phyloP scores from a whole-genome alignment of 2,113 vertebrate species.

The Toxostoma redivivum region DNA sequence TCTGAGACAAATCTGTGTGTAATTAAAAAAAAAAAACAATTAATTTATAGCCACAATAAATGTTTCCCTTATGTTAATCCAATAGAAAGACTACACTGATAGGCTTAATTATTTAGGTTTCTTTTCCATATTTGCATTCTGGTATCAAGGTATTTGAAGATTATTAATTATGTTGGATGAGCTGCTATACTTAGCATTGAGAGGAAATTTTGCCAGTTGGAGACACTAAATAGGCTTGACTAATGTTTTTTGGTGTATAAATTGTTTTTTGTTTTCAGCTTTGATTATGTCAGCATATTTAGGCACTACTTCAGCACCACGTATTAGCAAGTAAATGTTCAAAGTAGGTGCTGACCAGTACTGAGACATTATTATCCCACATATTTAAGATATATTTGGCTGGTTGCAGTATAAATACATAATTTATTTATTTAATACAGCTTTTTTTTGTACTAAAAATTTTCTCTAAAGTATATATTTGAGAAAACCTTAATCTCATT shows the following conservation, averaged over 20 bases:
- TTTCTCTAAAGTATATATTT: neutral
- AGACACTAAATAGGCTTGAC: neutral
- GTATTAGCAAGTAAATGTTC: neutral
- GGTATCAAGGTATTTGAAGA: neutral
- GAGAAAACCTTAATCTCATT: neutral
- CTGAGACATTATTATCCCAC: neutral
- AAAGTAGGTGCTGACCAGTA: neutral
- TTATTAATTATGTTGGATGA: neutral
- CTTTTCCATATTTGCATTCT: neutral
- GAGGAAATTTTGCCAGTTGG: neutral
- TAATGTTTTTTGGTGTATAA: neutral
- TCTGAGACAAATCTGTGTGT: neutral
- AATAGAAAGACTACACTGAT: neutral
- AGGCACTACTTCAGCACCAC: neutral
- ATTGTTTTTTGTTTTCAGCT: neutral
- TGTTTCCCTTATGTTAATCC: neutral
- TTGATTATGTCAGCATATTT: neutral
- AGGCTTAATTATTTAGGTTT: neutral
- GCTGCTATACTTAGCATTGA: neutral
- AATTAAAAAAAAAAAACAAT: neutral
- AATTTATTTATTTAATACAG: neutral
- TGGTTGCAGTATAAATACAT: neutral
- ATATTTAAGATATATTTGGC: neutral
- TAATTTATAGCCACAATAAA: accelerated
- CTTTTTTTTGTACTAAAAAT: neutral